Base-by-base conservation (phyloP, 2,113 vertebrate species). In the Recurvirostra avosetta region DNA sequence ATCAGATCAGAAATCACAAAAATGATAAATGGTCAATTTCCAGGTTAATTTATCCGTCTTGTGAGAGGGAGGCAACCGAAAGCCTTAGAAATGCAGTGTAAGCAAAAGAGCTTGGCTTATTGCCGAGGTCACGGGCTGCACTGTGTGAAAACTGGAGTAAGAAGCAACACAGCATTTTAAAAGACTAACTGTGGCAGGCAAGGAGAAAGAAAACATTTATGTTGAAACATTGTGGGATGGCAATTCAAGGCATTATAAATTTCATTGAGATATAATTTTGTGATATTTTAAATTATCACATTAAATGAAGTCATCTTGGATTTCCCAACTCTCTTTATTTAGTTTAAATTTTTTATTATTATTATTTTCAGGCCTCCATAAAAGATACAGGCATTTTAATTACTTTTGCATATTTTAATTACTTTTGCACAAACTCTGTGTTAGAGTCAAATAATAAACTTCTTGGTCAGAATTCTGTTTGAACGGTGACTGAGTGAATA, bases 41-140 rank as follows among this genome's bases (percentile, higher is more conserved):
- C 3, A 1, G 32, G 29, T 79, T 81, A 53, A 73, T 86, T 77
- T 84, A 19, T 96, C 56, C 86, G 16, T 56, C 86, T 86, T 66
- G 36, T 81, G 75, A 72, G 82, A 97, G 36, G 27, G 47, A 79
- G 45, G 43, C 66, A 95, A 86, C 52, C 34, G 72, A 72, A 90
- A 87, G 65, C 32, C 68, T 74, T 72, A 84, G 81, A 89, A 96
- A 75, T 23, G 21, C 84, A 89, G 32, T 7, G 38, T 87, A 92
- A 96, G 93, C 93, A 91, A 70, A 86, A 95, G 59, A 81, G 14
- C 41, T 70, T 96, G 96, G 92, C 78, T 89, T 76, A 38, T 5
- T 66, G 96, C 93, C 76, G 1, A 94, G 93, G 66, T 90, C 79
- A 89, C 27, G 66, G 32, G 47, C 27, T 97, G 83, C 45, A 80